Conservation (phyloP, 2,888 invertebrate genomes). For the Drosophila lutescens region DNA sequence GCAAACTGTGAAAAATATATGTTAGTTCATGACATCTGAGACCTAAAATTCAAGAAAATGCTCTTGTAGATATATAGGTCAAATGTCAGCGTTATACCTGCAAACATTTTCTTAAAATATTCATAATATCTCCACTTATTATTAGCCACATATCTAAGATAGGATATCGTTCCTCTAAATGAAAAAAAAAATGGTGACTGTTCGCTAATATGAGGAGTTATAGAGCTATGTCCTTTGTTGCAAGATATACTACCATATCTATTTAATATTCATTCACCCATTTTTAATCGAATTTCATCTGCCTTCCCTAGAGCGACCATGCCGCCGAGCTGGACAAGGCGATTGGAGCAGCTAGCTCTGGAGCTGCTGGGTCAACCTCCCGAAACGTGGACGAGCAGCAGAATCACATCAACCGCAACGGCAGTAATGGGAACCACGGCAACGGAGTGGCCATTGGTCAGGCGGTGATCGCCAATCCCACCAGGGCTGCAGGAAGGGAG, state of each 20-base stretch:
- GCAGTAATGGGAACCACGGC: slow-evolving; percentile 31
- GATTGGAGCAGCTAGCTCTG: slow-evolving; percentile 56
- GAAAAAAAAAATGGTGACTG: too few species aligned
- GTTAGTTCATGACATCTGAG: slow-evolving; percentile 44
- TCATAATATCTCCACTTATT: too few species aligned
- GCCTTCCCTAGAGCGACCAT: slow-evolving; percentile 86
- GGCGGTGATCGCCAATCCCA: slow-evolving; percentile 54
- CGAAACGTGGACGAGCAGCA: slow-evolving; percentile 57
- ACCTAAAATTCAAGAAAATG: slow-evolving; percentile 3
- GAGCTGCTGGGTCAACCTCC: slow-evolving; percentile 23
- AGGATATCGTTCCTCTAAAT: too few species aligned
- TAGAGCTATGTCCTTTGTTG: too few species aligned
- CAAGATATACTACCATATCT: not conserved
- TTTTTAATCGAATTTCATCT: not conserved
- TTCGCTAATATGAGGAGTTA: too few species aligned
- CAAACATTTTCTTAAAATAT: too few species aligned
- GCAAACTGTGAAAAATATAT: slow-evolving; percentile 55
- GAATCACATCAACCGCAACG: slow-evolving; percentile 67
- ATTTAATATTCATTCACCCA: not conserved
- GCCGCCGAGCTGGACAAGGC: slow-evolving; percentile 85
- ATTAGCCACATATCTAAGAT: too few species aligned
- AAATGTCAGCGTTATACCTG: too few species aligned
- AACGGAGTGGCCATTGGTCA: slow-evolving; percentile 28
- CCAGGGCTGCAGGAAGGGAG: slow-evolving; percentile 67
- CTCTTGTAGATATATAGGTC: too few species aligned